Evolutionary conservation across 2,797 vertebrate species (phyloP), one percentile per base, ranked within the genome.

Genomic region (Menidia menidia): DNA sequence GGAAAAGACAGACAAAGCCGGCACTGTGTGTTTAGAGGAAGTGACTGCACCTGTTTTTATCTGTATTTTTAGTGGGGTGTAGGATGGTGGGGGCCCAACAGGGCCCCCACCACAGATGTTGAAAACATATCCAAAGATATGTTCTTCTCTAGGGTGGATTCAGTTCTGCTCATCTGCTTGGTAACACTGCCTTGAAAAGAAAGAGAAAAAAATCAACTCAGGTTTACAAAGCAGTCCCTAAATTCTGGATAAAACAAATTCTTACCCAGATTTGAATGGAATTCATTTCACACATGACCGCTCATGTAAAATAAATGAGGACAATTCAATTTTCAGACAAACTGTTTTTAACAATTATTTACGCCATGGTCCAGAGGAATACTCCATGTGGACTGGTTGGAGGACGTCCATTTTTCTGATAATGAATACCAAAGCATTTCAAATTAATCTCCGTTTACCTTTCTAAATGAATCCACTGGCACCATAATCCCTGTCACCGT

Each of bases 111-210:
- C 92, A 0, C 48, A 84, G 64, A 94, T 91, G 64, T 81, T 91
- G 41, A 93, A 93, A 19, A 91, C 85, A 0, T 93, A 78, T 93
- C 93, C 90, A 94, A 87, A 50, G 86, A 87, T 50, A 91, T 79
- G 33, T 94, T 94, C 52, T 90, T 88, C 86, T 94, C 92, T 81
- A 93, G 76, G 25, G 91, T 62, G 68, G 71, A 62, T 41, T 78
- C 71, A 42, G 88, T 63, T 4, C 87, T 89, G 94, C 77, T 95
- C 84, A 15, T 94, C 77, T 94, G 88, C 59, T 88, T 87, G 93
- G 7, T 61, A 2, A 9, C 32, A 18, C 16, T n/a, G 33, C 35
- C 16, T 32, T 3, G 6, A n/a, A 9, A 33, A 30, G n/a, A 12
- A 6, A n/a, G 0, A 32, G 10, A 31, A 16, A 18, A n/a, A 2